phyloP scores from a whole-genome alignment of 1,140 invertebrate species.

The Chrysopa pallens region DNA sequence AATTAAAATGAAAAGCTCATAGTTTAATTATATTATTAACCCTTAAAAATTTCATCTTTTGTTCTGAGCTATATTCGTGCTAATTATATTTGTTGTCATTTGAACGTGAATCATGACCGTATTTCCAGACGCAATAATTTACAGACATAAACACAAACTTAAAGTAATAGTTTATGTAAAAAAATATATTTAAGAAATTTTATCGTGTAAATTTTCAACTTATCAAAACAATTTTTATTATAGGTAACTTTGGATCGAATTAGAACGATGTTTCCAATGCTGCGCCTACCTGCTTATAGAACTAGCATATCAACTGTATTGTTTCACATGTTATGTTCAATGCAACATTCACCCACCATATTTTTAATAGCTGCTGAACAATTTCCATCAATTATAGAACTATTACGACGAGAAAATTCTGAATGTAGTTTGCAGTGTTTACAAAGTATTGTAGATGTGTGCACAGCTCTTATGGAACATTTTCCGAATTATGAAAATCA shows the following conservation, averaged over 20 bases:
- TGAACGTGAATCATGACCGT: too few relatives aligned
- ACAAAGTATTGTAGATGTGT: constrained; percentile 28
- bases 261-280: constrained; percentile 21
- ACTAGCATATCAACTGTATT: constrained; percentile 27
- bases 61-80: too few relatives aligned
- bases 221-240: constrained; percentile 2
- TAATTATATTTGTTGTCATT: too few relatives aligned
- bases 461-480: constrained; percentile 24
- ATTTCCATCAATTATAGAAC: constrained; percentile 15
- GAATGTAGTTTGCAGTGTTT: constrained; percentile 22
- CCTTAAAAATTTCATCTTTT: too few relatives aligned
- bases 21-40: too few relatives aligned
- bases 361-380: constrained; percentile 26
- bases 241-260: constrained; percentile 28
- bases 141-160: too few relatives aligned
- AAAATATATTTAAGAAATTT: too few relatives aligned
- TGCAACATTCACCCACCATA: constrained; percentile 23
- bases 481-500: constrained; percentile 24
- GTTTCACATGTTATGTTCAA: constrained; percentile 29
- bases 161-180: too few relatives aligned
- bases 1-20: too few relatives aligned
- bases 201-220: too few relatives aligned
- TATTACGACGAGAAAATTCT: constrained; percentile 22
- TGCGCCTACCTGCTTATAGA: constrained; percentile 25
- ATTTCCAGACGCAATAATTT: too few relatives aligned